These are phyloP conservation scores for Polyploca ridens DNA, from an alignment of 2,888 invertebrate species.

Conservation along the genomic window DNA sequence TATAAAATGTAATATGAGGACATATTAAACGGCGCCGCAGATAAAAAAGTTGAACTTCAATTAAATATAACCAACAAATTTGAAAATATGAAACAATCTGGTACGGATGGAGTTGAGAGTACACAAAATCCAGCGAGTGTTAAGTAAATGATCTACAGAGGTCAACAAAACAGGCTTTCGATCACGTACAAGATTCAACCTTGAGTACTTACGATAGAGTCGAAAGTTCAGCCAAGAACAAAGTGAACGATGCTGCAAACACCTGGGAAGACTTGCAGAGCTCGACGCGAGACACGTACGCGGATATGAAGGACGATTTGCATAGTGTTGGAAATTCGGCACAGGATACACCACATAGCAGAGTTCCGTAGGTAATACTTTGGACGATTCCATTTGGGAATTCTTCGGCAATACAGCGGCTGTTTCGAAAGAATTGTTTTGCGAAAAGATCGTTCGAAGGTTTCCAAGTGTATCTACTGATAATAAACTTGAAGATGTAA, in stretches of 20 bases:
- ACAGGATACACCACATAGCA: slow-evolving; percentile 76
- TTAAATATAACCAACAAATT: slow-evolving; percentile 52
- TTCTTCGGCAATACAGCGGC: slow-evolving; percentile 58
- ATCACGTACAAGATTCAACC: slow-evolving; percentile 71
- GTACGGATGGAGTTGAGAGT: slow-evolving; percentile 55
- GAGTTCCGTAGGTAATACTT: slow-evolving; percentile 78
- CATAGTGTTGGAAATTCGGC: slow-evolving; percentile 70
- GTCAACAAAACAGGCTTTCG: slow-evolving; percentile 68
- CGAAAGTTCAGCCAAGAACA: slow-evolving; percentile 80
- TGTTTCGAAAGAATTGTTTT: slow-evolving; percentile 65
- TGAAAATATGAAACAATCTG: slow-evolving; percentile 42
- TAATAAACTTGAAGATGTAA: slow-evolving; percentile 74
- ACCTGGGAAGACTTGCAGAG: slow-evolving; percentile 76
- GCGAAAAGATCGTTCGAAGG: slow-evolving; percentile 73
- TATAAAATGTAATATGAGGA: too few species aligned
- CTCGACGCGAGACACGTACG: slow-evolving; percentile 74
- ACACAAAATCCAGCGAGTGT: slow-evolving; percentile 53
- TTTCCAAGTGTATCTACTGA: slow-evolving; percentile 76
- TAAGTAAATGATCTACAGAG: slow-evolving; percentile 54
- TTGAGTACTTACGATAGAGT: slow-evolving; percentile 77
- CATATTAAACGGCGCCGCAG: slow-evolving; percentile 62
- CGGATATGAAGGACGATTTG: slow-evolving; percentile 71
- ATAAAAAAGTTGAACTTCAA: slow-evolving; percentile 63
- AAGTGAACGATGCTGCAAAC: slow-evolving; percentile 65
- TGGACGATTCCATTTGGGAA: slow-evolving; percentile 73